These are phyloP conservation scores for Leucopsar rothschildi DNA, from an alignment of 2,113 vertebrate genomes.

Conservation along the genomic window DNA sequence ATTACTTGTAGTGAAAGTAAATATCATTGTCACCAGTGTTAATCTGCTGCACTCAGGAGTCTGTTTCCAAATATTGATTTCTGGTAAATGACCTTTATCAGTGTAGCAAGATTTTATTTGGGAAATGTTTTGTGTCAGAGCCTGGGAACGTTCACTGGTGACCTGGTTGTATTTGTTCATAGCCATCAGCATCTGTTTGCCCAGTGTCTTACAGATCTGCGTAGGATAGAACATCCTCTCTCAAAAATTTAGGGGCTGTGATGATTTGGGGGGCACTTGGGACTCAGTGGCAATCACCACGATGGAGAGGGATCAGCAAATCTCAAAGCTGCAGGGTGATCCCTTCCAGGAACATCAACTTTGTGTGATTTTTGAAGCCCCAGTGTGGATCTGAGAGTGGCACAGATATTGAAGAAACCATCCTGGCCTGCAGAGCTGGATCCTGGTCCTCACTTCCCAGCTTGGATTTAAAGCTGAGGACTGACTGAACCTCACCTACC, in stretches of 20 bases:
- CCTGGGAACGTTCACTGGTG: background rate
- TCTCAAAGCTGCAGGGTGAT: background rate
- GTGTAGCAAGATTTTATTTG: background rate
- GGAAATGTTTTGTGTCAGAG: background rate
- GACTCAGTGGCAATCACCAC: rapidly evolving
- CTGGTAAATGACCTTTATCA: constrained; percentile 43
- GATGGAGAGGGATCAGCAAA: background rate
- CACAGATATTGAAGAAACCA: background rate
- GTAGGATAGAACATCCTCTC: background rate
- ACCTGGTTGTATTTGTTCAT: background rate
- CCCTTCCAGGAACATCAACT: rapidly evolving
- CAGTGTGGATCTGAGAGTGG: background rate
- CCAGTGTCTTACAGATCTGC: background rate
- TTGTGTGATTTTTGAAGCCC: background rate
- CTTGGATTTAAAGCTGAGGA: background rate
- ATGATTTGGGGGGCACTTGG: background rate
- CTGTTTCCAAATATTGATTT: constrained; percentile 55
- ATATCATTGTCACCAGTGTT: background rate
- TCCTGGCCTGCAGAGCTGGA: background rate
- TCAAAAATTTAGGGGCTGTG: background rate
- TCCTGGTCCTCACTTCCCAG: background rate
- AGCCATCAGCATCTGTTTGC: background rate
- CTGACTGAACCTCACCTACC: background rate
- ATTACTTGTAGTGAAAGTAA: constrained; percentile 51
- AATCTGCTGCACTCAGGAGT: constrained; percentile 14